phyloP scores from a whole-genome alignment of 2,797 vertebrate genomes.

The Cyprinella venusta region DNA sequence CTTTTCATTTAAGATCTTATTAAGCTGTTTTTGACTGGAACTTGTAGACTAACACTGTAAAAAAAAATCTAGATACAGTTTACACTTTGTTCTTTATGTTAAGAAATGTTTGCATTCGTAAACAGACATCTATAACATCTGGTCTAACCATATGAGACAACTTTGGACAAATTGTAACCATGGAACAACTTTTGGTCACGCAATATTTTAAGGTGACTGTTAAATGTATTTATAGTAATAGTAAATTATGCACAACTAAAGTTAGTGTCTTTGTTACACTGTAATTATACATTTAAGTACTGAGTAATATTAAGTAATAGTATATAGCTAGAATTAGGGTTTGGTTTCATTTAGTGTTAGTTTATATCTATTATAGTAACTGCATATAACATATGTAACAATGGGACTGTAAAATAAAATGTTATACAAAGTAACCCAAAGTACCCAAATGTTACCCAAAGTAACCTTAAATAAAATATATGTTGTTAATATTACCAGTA shows the following conservation, averaged over 20 bases:
- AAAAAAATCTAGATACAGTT: background rate
- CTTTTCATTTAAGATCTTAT: background rate
- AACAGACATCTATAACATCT: background rate
- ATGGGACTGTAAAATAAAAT: no score
- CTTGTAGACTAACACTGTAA: background rate
- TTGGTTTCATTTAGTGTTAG: no score
- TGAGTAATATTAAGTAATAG: no score
- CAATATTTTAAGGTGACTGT: background rate
- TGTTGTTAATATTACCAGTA: background rate
- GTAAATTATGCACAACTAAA: no score
- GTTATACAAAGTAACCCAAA: no score
- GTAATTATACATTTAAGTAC: no score
- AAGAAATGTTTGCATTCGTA: background rate
- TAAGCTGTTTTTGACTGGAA: background rate
- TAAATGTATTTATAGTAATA: no score
- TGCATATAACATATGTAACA: no score
- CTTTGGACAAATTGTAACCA: background rate
- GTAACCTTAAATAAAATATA: background rate
- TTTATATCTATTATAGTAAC: no score
- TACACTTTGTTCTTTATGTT: background rate
- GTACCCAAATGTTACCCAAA: no score
- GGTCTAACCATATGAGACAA: background rate
- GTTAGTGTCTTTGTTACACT: no score
- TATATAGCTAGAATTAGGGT: no score
- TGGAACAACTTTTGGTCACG: background rate